phyloP scores from a whole-genome alignment of 1,140 invertebrate species.

The Asbolus verrucosus region DNA sequence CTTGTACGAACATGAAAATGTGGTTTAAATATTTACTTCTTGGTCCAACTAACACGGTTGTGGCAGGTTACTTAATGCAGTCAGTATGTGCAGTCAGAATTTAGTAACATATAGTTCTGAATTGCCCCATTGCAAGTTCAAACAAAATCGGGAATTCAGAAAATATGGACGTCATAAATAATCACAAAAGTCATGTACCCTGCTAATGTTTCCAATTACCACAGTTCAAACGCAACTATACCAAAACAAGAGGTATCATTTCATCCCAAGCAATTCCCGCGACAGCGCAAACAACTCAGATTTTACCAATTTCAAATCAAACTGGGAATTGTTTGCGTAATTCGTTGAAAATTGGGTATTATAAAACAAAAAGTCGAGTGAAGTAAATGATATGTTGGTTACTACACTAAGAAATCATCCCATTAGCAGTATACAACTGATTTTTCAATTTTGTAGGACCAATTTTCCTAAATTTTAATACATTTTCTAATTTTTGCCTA shows the following conservation, averaged over 20 bases:
- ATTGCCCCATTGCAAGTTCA: constrained; percentile 46
- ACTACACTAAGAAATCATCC: constrained; percentile 40
- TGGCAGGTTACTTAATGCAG: constrained; percentile 60
- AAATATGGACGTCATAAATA: constrained; percentile 56
- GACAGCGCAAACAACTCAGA: constrained; percentile 2
- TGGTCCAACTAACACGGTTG: constrained; percentile 59
- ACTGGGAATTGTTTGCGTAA: constrained; percentile 34
- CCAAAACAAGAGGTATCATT: constrained; percentile 23
- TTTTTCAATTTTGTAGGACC: constrained; percentile 21
- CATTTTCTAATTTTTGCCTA: constrained; percentile 26
- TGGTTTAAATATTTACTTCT: constrained; percentile 47
- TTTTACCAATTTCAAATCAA: not conserved
- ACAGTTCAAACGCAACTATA: constrained; percentile 40
- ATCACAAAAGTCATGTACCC: constrained; percentile 57
- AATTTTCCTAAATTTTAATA: constrained; percentile 36
- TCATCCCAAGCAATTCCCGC: not conserved
- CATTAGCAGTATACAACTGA: constrained; percentile 49
- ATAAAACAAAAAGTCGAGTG: not conserved
- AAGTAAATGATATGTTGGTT: constrained; percentile 38
- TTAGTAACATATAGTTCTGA: constrained; percentile 53
- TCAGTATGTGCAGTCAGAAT: constrained; percentile 60
- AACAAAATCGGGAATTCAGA: constrained; percentile 51
- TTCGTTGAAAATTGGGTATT: constrained; percentile 29
- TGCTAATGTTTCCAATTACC: constrained; percentile 56
- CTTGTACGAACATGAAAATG: constrained; percentile 28